Base-by-base conservation (phyloP, 1,140 invertebrate genomes). In the Sesamia nonagrioides region DNA sequence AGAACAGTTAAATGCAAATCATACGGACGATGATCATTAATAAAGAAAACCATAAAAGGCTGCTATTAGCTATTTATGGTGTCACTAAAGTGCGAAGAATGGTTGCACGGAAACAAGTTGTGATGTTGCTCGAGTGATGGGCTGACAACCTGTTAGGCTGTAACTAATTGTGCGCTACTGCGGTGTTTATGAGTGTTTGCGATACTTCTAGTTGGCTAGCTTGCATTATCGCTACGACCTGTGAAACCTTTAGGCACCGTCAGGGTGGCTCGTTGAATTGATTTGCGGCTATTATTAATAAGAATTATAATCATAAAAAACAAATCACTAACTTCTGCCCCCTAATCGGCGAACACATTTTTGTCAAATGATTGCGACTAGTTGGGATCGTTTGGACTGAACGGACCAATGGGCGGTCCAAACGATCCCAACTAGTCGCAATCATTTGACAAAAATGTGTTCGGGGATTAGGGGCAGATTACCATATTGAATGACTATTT, bases 1-100 rank as follows among this genome's bases (percentile, higher is more conserved):
- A 50, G 13, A 63, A 50, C 27, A 61, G 58, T 73, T 48, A 73
- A 35, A 58, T 54, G 48, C 54, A 73, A 58, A 58, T 52, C 33
- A 27, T 73, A 27, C 37, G 35, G 27, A 6, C 21, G 35, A 27
- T 58, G n/a, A 58, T 56, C 33, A 45, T 18, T 66, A 66, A 66
- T 66, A 18, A 40, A 42, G 37, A 66, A 40, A 42, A 17, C 9
- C 9, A 21, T 56, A 56, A 73, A 73, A 18, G 50, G n/a, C 33
- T 15, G 48, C 27, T 18, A 52, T 71, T 71, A 71, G 68, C 15
- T 0, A 13, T 50, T 45, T 69, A 69, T 69, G 21, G 9, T 48
- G 18, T 33, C 42, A 69, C 21, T 71, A 54, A 54, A 54, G 66
- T 48, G 42, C n/a, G 50, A 50, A 50, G 42, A 69, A 48, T 68